Percentiles rank a stretch among this genome's conserved stretches.
Conservation (phyloP, 2,113 vertebrate genomes). For the Melozone crissalis region DNA sequence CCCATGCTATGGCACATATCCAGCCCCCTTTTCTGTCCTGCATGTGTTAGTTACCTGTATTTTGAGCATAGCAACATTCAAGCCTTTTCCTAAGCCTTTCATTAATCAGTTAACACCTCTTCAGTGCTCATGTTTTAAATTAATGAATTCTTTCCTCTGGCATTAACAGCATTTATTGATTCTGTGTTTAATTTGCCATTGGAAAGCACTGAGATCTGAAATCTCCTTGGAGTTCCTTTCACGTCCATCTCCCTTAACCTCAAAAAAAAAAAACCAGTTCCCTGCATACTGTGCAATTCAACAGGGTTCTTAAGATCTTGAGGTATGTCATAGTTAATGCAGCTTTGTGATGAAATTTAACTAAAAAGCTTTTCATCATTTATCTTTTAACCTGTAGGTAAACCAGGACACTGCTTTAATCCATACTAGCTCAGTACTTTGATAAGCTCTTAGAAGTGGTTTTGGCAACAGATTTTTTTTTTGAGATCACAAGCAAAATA, state of each 20-base stretch:
- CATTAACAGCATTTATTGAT: neutral
- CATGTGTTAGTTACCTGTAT: neutral
- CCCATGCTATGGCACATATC: accelerated
- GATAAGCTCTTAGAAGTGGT: neutral
- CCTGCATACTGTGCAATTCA: neutral
- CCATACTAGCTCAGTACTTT: neutral
- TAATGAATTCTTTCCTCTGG: neutral
- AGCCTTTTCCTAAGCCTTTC: neutral
- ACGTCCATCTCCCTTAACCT: neutral
- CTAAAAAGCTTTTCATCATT: neutral
- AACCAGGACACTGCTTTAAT: neutral
- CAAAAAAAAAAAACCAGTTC: neutral
- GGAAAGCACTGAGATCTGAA: neutral
- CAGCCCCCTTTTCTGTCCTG: neutral
- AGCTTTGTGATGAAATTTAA: neutral
- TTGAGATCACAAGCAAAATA: neutral
- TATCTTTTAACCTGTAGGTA: neutral
- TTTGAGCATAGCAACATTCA: neutral
- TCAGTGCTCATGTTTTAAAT: neutral
- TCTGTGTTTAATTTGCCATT: neutral
- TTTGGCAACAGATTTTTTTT: neutral
- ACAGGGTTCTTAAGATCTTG: neutral
- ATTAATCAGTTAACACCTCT: neutral
- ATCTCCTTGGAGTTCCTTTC: neutral
- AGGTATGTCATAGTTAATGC: neutral